These are phyloP conservation scores for Athripsodes cinereus DNA, from an alignment of 2,888 invertebrate genomes.

Conservation along the genomic window DNA sequence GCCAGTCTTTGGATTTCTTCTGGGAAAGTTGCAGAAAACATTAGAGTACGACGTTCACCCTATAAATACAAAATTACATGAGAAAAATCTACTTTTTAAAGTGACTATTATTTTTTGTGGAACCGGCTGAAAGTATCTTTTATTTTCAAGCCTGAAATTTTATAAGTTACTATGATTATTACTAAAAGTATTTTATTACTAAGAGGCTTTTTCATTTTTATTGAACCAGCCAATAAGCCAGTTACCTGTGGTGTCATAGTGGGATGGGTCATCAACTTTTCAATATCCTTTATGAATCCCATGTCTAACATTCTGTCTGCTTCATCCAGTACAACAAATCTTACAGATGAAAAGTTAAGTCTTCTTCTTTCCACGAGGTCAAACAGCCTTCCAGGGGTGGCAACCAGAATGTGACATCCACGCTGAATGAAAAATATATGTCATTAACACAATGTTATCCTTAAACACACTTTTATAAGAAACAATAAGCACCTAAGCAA, in stretches of 20 bases:
- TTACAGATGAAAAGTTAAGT: slow-evolving; percentile 81
- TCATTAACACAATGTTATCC: background rate
- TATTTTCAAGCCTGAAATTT: no score
- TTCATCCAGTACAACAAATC: slow-evolving; percentile 92
- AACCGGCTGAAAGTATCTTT: no score
- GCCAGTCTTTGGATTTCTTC: slow-evolving; percentile 91
- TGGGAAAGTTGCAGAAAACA: slow-evolving; percentile 99
- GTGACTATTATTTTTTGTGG: no score
- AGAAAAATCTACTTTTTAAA: no score
- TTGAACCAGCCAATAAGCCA: no score
- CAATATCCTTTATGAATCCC: slow-evolving; percentile 97
- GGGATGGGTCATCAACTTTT: slow-evolving; percentile 70
- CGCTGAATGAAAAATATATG: slow-evolving; percentile 37
- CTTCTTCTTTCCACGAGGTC: slow-evolving; percentile 93
- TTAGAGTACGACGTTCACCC: slow-evolving; percentile 88
- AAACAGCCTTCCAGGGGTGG: slow-evolving; percentile 93
- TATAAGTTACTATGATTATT: no score
- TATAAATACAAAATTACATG: no score
- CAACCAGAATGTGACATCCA: slow-evolving; percentile 95
- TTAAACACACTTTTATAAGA: no score
- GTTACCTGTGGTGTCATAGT: slow-evolving; percentile 80
- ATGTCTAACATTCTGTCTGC: slow-evolving; percentile 99
- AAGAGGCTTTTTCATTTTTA: no score
- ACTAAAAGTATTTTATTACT: no score
- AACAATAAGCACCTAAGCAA: no score